Evolutionary conservation across 1,140 invertebrate genomes (phyloP).

Genomic region (Listronotus bonariensis): DNA sequence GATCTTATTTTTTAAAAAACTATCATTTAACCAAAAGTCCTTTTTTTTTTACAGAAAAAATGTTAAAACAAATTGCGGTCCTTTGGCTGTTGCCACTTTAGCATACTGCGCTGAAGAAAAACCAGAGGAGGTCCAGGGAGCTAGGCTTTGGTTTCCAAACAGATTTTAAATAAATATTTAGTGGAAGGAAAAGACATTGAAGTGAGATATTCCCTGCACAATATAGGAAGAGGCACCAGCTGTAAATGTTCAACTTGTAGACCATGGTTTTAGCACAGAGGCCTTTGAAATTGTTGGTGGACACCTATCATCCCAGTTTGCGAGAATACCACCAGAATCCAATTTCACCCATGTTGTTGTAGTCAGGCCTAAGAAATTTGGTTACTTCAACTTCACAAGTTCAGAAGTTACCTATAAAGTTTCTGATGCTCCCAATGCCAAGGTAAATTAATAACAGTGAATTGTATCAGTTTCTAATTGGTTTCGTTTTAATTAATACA

Average conservation of each 20-base stretch:
- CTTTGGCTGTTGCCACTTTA: conserved; percentile 14
- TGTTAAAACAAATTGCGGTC: conserved; percentile 17
- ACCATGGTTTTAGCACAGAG: conserved; percentile 87
- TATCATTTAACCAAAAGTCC: neutral
- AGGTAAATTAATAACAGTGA: conserved; percentile 57
- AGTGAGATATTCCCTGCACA: conserved; percentile 87
- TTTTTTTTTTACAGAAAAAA: conserved; percentile 12
- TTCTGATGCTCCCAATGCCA: conserved; percentile 71
- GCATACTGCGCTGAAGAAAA: conserved; percentile 28
- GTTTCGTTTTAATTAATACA: no score
- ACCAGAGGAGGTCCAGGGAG: conserved; percentile 70
- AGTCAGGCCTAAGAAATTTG: conserved; percentile 85
- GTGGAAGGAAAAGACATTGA: conserved; percentile 98
- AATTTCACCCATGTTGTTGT: conserved; percentile 95
- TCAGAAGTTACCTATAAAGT: conserved; percentile 89
- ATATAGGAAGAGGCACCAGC: conserved; percentile 87
- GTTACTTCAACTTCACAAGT: conserved; percentile 96
- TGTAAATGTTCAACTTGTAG: conserved; percentile 83
- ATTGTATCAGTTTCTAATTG: no score
- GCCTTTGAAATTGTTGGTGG: conserved; percentile 88
- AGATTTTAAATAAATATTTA: conserved; percentile 95
- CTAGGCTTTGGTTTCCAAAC: conserved; percentile 81
- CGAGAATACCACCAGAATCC: conserved; percentile 86
- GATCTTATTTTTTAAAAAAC: no score
- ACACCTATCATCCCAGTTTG: conserved; percentile 79